Evolutionary conservation across 30 jellyfish, hydroid and myxozoan species (phyloP), one percentile per base, ranked within the genome.

Genomic region (Calvadosia cruxmelitensis): DNA sequence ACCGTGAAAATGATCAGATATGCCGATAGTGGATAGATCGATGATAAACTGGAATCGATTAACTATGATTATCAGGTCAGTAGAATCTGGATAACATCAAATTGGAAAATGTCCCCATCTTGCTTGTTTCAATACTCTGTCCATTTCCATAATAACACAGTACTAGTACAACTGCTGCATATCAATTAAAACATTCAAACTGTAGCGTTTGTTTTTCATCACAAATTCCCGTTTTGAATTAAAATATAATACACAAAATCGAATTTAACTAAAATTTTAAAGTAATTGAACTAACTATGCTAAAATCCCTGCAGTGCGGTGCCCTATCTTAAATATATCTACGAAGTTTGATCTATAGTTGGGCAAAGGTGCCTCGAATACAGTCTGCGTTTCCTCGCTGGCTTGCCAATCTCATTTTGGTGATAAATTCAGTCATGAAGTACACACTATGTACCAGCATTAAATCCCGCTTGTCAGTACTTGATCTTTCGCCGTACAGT

Each of bases 211-310:
- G 33, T 13, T 57, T 10, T 13, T 13, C 5, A 25, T 27, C n/a
- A 25, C 69, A 13, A 32, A 57, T 33, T 67, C 72, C 51, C 31
- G 29, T 76, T 76, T 63, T 0, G 16, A 26, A n/a, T 53, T 20
- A 53, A 7, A 53, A 53, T 20, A 53, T 20, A 32, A 53, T 53
- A 53, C 68, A 62, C 31, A 16, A 31, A 1, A 34, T n/a, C 35
- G 16, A 64, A 33, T 25, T 15, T 33, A 72, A n/a, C n/a, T n/a
- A n/a, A n/a, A n/a, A n/a, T n/a, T n/a, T n/a, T n/a, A n/a, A n/a
- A n/a, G n/a, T n/a, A n/a, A n/a, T n/a, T n/a, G n/a, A n/a, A n/a
- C n/a, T n/a, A n/a, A n/a, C n/a, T n/a, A n/a, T n/a, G n/a, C n/a
- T n/a, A n/a, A n/a, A n/a, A n/a, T n/a, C n/a, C n/a, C n/a, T n/a